Conservation (phyloP, 2,888 invertebrate genomes). For the Chamaedrilus cognettii region DNA sequence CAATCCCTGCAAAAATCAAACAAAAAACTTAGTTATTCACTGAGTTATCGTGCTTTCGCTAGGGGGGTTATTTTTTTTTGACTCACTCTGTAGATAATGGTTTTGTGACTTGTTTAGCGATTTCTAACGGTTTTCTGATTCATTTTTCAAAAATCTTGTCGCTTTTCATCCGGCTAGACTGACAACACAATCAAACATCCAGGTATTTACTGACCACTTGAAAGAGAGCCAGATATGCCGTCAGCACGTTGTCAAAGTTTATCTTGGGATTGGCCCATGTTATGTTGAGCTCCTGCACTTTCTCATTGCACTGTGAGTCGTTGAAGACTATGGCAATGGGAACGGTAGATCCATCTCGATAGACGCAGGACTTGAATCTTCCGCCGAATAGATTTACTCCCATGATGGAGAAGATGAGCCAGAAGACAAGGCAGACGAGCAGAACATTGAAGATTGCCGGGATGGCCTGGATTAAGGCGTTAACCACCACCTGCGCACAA, state of each 20-base stretch:
- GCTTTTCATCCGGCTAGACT: too few relatives aligned
- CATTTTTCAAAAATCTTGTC: too few relatives aligned
- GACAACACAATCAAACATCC: too few relatives aligned
- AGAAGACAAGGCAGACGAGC: conserved; percentile 98
- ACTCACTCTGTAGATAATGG: too few relatives aligned
- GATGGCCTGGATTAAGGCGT: conserved; percentile 98
- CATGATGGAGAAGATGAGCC: conserved; percentile 99
- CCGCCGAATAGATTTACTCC: conserved; percentile 95
- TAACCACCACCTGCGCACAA: conserved; percentile 71
- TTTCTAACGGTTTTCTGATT: too few relatives aligned
- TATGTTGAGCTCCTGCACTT: conserved; percentile 63
- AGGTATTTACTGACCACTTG: conserved; percentile 84
- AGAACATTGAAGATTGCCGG: conserved; percentile 99
- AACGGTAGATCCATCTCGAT: too few relatives aligned
- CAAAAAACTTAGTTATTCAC: too few relatives aligned
- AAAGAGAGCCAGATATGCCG: conserved; percentile 95
- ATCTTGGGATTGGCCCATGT: conserved; percentile 96
- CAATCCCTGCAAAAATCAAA: too few relatives aligned
- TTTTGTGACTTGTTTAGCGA: too few relatives aligned
- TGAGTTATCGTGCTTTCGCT: too few relatives aligned
- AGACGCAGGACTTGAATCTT: conserved; percentile 46
- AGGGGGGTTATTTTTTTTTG: too few relatives aligned
- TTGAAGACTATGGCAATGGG: conserved; percentile 72
- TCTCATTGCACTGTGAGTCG: conserved; percentile 32
- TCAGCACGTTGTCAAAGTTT: conserved; percentile 98